Conservation (phyloP, 2,113 vertebrate species). For the Laterallus jamaicensis region DNA sequence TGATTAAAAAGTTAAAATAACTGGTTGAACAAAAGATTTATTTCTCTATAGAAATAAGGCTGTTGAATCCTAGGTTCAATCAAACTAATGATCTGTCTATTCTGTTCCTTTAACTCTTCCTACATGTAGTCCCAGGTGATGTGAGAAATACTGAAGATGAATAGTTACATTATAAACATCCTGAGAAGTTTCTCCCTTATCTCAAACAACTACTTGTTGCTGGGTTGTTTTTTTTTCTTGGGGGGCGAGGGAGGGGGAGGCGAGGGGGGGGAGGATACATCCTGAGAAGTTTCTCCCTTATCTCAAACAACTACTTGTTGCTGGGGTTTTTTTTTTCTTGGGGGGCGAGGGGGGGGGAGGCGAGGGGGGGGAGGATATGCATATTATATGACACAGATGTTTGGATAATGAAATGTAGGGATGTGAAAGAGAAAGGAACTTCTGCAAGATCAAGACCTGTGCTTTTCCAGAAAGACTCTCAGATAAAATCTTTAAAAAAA, state of each 20-base stretch:
- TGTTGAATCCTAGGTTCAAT: neutral
- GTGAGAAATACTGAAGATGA: neutral
- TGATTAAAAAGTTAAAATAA: neutral
- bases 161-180: neutral
- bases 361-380: too few relatives aligned
- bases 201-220: too few relatives aligned
- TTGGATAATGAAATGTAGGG: neutral
- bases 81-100: neutral
- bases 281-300: too few relatives aligned
- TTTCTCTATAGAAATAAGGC: neutral
- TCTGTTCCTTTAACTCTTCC: neutral
- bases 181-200: too few relatives aligned
- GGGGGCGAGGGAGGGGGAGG: too few relatives aligned
- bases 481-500: neutral
- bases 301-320: too few relatives aligned
- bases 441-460: neutral
- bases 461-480: neutral
- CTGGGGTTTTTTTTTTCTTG: too few relatives aligned
- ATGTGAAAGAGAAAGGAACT: neutral
- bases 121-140: neutral
- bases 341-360: too few relatives aligned
- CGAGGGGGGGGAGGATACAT: too few relatives aligned
- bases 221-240: too few relatives aligned
- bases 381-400: neutral
- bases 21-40: neutral